These are phyloP conservation scores for Platalea minor DNA, from an alignment of 2,797 vertebrate genomes.

Conservation along the genomic window DNA sequence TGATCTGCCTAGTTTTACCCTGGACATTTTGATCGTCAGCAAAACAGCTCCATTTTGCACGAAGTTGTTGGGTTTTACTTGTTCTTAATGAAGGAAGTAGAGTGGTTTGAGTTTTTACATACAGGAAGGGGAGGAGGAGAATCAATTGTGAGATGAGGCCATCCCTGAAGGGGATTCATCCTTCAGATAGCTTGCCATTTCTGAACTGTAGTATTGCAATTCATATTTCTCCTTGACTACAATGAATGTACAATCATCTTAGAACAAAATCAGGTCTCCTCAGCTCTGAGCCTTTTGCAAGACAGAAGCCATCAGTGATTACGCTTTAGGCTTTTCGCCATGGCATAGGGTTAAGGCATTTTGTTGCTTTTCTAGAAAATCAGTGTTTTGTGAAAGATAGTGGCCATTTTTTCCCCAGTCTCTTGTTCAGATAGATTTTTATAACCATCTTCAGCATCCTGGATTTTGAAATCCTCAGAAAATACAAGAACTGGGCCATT, in stretches of 20 bases:
- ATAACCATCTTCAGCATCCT: neutral
- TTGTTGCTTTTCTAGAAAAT: neutral
- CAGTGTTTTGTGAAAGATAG: neutral
- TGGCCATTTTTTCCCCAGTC: neutral
- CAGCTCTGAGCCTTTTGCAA: neutral
- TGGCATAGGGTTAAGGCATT: neutral
- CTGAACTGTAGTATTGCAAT: neutral
- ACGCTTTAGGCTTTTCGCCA: neutral
- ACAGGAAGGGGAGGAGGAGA: neutral
- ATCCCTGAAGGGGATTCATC: neutral
- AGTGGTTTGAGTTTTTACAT: neutral
- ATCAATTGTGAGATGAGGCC: neutral
- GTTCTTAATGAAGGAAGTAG: neutral
- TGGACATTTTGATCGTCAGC: neutral
- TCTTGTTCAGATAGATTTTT: neutral
- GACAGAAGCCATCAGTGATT: neutral
- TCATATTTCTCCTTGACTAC: neutral
- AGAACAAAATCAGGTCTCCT: neutral
- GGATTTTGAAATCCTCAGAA: neutral
- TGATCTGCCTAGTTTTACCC: neutral
- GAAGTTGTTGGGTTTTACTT: neutral
- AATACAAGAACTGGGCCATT: neutral
- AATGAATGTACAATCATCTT: neutral
- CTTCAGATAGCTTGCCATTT: neutral
- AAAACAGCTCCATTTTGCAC: neutral